These are phyloP conservation scores for Lasiurus borealis DNA, from an alignment of 2,113 vertebrate species.

Conservation along the genomic window DNA sequence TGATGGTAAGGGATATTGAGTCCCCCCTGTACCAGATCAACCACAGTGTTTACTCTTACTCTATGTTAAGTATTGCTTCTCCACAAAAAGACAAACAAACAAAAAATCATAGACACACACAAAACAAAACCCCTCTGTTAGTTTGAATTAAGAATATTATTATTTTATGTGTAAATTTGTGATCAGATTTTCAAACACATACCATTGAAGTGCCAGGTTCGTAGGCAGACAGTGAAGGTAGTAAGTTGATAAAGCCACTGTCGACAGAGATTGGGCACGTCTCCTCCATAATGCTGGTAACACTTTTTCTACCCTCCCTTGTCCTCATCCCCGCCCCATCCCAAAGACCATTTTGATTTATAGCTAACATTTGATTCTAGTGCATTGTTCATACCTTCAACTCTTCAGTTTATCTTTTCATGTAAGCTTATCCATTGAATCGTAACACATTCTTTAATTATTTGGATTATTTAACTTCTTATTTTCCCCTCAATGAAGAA, in stretches of 20 bases:
- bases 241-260: slow-evolving; percentile 9
- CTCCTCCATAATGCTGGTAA: not conserved
- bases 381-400: slow-evolving; percentile 39
- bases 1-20: not conserved
- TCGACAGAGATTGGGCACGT: slow-evolving; percentile 36
- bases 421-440: slow-evolving; percentile 39
- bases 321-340: not conserved
- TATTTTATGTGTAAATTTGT: slow-evolving; percentile 31
- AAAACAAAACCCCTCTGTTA: slow-evolving; percentile 52
- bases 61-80: too few species aligned
- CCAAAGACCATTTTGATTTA: slow-evolving; percentile 4
- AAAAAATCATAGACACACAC: not conserved
- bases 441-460: slow-evolving; percentile 54
- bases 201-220: slow-evolving; percentile 70
- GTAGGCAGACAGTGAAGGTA: too few species aligned
- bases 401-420: slow-evolving; percentile 14
- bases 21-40: not conserved
- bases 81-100: not conserved
- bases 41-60: not conserved
- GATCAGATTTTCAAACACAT: slow-evolving; percentile 72
- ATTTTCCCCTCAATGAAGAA: slow-evolving; percentile 64
- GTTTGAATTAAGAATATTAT: slow-evolving; percentile 60
- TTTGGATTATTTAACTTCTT: slow-evolving; percentile 61
- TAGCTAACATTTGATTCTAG: slow-evolving; percentile 25
- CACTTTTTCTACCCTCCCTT: slow-evolving; percentile 21